phyloP scores from a whole-genome alignment of 2,888 invertebrate species.

The Maniola hyperantus region DNA sequence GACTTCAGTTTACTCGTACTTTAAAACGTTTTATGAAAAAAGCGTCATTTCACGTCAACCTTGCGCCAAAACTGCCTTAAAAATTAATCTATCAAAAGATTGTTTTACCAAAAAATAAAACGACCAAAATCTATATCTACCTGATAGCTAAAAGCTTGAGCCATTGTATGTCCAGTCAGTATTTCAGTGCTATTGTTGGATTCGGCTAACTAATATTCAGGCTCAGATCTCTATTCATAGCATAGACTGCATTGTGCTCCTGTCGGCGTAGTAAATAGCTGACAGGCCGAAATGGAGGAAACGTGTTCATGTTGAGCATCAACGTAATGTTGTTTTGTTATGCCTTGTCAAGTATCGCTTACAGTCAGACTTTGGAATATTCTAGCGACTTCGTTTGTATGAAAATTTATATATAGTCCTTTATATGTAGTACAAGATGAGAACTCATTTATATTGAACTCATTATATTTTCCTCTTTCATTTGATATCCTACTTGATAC shows the following conservation, averaged over 20 bases:
- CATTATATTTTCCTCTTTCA: too few species aligned
- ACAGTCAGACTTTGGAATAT: not conserved
- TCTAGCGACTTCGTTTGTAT: not conserved
- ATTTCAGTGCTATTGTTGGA: conserved; percentile 22
- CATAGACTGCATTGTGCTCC: conserved; percentile 43
- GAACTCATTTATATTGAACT: too few species aligned
- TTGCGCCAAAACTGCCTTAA: too few species aligned
- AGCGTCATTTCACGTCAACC: too few species aligned
- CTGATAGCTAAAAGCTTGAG: not conserved
- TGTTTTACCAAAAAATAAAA: too few species aligned
- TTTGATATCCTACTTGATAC: too few species aligned
- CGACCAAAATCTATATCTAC: not conserved
- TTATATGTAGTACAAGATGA: too few species aligned
- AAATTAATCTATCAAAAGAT: too few species aligned
- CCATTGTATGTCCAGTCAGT: not conserved
- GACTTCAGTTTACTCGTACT: too few species aligned
- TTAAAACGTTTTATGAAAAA: too few species aligned
- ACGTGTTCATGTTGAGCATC: conserved; percentile 45
- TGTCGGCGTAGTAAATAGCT: conserved; percentile 53
- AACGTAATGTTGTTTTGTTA: conserved; percentile 12
- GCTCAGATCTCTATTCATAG: conserved; percentile 39
- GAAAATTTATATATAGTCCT: too few species aligned
- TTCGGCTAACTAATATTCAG: conserved; percentile 27
- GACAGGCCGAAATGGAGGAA: conserved; percentile 58
- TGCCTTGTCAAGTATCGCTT: conserved; percentile 6